phyloP scores from a whole-genome alignment of 2,113 vertebrate genomes.

The Orthochromis indermauri region DNA sequence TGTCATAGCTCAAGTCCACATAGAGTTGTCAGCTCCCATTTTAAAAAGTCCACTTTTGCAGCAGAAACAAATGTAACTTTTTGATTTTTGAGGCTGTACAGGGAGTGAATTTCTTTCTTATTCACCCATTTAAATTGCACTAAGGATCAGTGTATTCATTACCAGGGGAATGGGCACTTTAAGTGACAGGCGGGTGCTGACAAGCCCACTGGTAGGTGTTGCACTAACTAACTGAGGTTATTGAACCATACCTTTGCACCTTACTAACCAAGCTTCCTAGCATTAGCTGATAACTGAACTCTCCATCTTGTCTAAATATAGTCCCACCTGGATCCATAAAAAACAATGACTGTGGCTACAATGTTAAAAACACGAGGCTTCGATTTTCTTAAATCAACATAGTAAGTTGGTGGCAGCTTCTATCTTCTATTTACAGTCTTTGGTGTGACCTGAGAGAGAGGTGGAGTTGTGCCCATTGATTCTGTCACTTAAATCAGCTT shows the following conservation, averaged over 20 bases:
- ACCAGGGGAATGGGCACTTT: background rate
- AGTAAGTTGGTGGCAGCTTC: background rate
- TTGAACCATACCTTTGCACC: background rate
- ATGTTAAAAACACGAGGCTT: background rate
- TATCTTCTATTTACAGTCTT: background rate
- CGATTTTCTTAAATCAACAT: background rate
- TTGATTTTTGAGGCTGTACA: background rate
- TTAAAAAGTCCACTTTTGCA: background rate
- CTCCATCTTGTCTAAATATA: background rate
- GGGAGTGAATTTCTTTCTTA: background rate
- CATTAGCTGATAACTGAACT: background rate
- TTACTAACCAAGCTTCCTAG: background rate
- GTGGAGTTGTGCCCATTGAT: background rate
- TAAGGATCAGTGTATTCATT: background rate
- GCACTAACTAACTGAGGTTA: background rate
- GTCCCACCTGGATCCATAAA: background rate
- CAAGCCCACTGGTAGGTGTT: background rate
- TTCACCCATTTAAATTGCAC: background rate
- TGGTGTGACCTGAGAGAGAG: background rate
- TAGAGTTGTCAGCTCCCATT: background rate
- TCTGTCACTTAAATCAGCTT: background rate
- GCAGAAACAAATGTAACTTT: background rate
- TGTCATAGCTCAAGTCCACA: background rate
- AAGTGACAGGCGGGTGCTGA: fast-evolving
- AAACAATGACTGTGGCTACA: background rate